Conservation (phyloP, 2,113 vertebrate species). For the Lophochroa leadbeateri region DNA sequence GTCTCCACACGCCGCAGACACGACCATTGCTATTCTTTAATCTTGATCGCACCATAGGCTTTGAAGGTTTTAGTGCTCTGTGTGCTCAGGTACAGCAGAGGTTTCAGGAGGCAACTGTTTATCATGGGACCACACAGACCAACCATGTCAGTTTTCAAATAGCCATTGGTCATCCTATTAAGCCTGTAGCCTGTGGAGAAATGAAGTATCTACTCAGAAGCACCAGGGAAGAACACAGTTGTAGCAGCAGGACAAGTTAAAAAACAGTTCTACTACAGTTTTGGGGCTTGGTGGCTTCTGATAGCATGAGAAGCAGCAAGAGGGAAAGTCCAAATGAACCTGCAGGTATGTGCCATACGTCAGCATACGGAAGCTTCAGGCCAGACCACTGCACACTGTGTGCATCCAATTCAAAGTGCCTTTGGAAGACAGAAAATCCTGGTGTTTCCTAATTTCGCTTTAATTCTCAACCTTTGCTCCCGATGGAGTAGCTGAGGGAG, state of each 20-base stretch:
- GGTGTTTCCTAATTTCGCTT: neutral
- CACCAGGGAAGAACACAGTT: neutral
- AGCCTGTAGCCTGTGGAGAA: neutral
- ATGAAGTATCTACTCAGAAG: neutral
- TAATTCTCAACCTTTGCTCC: neutral
- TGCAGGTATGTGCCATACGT: fast-evolving
- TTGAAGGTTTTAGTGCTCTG: neutral
- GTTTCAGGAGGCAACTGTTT: neutral
- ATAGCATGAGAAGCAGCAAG: neutral
- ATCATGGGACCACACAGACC: neutral
- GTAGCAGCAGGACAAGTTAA: neutral
- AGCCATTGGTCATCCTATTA: neutral
- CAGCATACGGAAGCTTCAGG: neutral
- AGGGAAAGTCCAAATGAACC: neutral
- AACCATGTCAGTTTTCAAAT: neutral
- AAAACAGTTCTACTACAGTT: neutral
- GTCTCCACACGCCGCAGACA: neutral
- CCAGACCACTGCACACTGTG: too few relatives aligned
- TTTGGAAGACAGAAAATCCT: neutral
- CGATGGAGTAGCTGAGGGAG: neutral
- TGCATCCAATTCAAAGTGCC: too few relatives aligned
- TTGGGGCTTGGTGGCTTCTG: neutral
- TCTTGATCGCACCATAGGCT: neutral
- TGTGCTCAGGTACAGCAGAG: neutral
- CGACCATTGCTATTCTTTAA: neutral